Evolutionary conservation across 2,888 invertebrate species (phyloP).

Genomic region (Meta bourneti): DNA sequence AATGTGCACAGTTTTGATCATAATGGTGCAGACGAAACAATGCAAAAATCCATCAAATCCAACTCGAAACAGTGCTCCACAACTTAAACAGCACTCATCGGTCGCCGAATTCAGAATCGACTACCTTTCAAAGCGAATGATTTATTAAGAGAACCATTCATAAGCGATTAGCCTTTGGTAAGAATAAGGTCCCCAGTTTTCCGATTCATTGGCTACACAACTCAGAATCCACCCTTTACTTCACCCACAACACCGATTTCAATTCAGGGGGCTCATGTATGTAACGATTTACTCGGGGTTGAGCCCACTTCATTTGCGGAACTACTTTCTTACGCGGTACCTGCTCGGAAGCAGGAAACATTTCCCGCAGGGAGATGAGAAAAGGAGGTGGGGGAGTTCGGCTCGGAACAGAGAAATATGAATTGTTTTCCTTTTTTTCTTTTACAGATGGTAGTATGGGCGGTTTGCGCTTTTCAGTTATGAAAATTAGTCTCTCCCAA

Average conservation of each 20-base stretch:
- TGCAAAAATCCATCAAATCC: slow-evolving; percentile 58
- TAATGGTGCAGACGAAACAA: slow-evolving; percentile 16
- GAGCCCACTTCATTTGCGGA: slow-evolving; percentile 46
- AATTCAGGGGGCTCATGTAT: slow-evolving; percentile 49
- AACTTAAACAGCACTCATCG: slow-evolving; percentile 62
- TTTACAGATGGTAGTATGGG: not conserved
- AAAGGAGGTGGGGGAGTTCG: slow-evolving; percentile 30
- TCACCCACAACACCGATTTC: slow-evolving; percentile 40
- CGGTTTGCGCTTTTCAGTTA: not conserved
- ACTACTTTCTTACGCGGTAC: slow-evolving; percentile 36
- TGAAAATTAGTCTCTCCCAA: slow-evolving; percentile 14
- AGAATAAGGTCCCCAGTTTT: slow-evolving; percentile 54
- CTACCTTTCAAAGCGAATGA: slow-evolving; percentile 63
- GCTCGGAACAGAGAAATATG: slow-evolving; percentile 16
- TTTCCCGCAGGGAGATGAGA: slow-evolving; percentile 8
- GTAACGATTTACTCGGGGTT: slow-evolving; percentile 54
- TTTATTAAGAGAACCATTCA: slow-evolving; percentile 62
- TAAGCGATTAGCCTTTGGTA: slow-evolving; percentile 48
- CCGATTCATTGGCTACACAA: slow-evolving; percentile 56
- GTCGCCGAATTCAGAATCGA: slow-evolving; percentile 66
- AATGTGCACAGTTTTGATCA: not conserved
- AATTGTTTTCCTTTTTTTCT: slow-evolving; percentile 10
- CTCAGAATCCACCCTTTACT: not conserved
- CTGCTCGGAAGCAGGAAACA: slow-evolving; percentile 27
- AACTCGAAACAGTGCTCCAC: slow-evolving; percentile 37